These are phyloP conservation scores for Oceanodroma leucorhoa DNA, from an alignment of 2,797 vertebrate species.

Conservation along the genomic window DNA sequence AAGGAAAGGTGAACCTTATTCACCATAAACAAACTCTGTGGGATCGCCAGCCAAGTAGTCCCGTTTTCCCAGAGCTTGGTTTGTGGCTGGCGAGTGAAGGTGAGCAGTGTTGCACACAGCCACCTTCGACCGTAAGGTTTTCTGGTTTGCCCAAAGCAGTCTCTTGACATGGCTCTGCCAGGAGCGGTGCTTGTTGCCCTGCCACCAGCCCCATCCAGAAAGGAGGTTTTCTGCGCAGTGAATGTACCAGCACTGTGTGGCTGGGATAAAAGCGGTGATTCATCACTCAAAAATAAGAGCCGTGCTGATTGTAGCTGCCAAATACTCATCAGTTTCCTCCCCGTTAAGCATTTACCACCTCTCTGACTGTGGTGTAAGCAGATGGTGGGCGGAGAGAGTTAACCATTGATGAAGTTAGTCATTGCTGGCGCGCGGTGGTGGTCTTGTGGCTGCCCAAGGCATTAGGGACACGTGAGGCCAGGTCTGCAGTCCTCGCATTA, in stretches of 20 bases:
- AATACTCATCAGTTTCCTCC: slow-evolving; percentile 1
- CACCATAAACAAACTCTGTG: neutral
- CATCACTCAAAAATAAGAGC: slow-evolving; percentile 32
- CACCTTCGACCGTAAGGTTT: neutral
- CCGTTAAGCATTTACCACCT: slow-evolving; percentile 9
- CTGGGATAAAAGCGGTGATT: slow-evolving; percentile 10
- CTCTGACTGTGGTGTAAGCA: slow-evolving; percentile 8
- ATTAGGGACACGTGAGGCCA: neutral
- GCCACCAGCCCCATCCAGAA: neutral
- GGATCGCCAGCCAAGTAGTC: neutral
- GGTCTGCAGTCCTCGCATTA: neutral
- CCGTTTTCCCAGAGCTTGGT: rapidly evolving
- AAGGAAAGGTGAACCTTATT: neutral
- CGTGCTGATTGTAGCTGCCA: slow-evolving; percentile 24
- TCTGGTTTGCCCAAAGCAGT: neutral
- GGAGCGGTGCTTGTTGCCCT: neutral
- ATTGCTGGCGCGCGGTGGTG: neutral
- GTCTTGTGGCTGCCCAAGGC: neutral
- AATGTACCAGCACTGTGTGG: neutral
- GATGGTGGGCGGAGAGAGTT: neutral
- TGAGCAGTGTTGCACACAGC: neutral
- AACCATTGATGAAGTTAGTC: neutral
- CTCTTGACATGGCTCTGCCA: neutral
- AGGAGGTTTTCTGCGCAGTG: neutral
- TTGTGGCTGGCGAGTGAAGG: neutral